Evolutionary conservation across 2,888 invertebrate species (phyloP).

Genomic region (Phortica magna): DNA sequence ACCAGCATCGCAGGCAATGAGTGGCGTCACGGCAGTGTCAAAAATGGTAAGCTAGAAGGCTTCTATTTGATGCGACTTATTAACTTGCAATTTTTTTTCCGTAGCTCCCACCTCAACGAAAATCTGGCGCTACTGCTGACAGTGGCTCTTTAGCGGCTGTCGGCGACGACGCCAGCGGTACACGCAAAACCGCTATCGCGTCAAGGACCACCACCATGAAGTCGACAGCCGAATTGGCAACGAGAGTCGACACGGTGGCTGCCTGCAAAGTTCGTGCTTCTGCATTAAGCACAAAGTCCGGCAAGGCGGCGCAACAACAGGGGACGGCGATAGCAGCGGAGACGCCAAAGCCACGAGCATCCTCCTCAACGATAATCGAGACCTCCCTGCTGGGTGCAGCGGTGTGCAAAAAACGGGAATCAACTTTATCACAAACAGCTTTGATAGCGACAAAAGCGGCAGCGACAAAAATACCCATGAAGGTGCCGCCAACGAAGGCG

Average conservation of each 20-base stretch:
- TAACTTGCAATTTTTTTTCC: not conserved
- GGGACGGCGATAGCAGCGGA: slow-evolving; percentile 47
- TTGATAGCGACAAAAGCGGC: slow-evolving; percentile 70
- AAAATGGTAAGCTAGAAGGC: slow-evolving; percentile 59
- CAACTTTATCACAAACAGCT: slow-evolving; percentile 76
- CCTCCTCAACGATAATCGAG: slow-evolving; percentile 76
- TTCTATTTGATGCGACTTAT: not conserved
- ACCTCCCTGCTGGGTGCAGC: slow-evolving; percentile 75
- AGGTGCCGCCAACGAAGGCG: slow-evolving; percentile 49
- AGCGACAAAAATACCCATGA: slow-evolving; percentile 45
- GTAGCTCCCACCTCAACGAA: slow-evolving; percentile 68
- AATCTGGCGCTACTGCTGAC: slow-evolving; percentile 78
- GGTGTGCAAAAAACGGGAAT: slow-evolving; percentile 66
- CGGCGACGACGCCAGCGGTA: slow-evolving; percentile 76
- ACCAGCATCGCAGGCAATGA: slow-evolving; percentile 58
- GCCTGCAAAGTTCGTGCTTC: not conserved
- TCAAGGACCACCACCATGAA: slow-evolving; percentile 62
- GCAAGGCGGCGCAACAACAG: slow-evolving; percentile 40
- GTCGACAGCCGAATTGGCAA: slow-evolving; percentile 55
- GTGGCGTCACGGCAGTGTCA: slow-evolving; percentile 52
- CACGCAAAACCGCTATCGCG: slow-evolving; percentile 62
- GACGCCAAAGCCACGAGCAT: slow-evolving; percentile 66
- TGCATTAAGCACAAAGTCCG: slow-evolving; percentile 34
- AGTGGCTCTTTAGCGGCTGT: slow-evolving; percentile 79
- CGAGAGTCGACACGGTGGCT: slow-evolving; percentile 37